Conservation (phyloP, 2,113 vertebrate species). For the Gasterosteus aculeatus region DNA sequence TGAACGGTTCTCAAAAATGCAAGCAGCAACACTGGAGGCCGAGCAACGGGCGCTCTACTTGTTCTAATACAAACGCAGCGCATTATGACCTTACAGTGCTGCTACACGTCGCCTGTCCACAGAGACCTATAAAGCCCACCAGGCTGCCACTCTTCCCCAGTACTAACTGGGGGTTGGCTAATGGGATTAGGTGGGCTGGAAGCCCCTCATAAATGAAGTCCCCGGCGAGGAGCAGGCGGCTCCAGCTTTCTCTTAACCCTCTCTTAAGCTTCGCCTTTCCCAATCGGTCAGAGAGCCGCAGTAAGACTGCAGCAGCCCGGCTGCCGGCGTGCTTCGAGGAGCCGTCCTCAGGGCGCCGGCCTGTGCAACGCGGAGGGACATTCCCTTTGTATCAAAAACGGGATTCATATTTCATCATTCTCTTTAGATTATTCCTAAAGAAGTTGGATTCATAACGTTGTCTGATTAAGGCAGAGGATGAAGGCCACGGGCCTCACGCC, state of each 20-base stretch:
- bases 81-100: no score
- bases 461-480: constrained; percentile 11
- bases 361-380: constrained; percentile 43
- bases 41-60: no score
- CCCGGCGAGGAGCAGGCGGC: constrained; percentile 63
- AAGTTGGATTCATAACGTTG: constrained; percentile 29
- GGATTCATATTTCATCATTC: constrained; percentile 41
- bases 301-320: constrained; percentile 53
- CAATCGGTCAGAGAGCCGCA: constrained; percentile 54
- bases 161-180: constrained; percentile 67
- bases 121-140: constrained; percentile 33
- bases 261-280: constrained; percentile 67
- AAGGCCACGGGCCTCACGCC: constrained; percentile 18
- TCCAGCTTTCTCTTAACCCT: constrained; percentile 68
- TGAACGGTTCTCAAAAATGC: no score
- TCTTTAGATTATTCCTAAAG: constrained; percentile 32
- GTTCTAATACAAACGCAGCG: background rate
- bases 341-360: constrained; percentile 20
- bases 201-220: constrained; percentile 72
- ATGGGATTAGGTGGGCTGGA: constrained; percentile 77
- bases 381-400: constrained; percentile 30
- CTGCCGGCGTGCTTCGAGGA: constrained; percentile 16
- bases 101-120: constrained; percentile 37
- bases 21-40: no score
- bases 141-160: constrained; percentile 50